Percentiles rank a stretch among this genome's conserved stretches.
These are phyloP conservation scores for Xiphydria camelus DNA, from an alignment of 2,888 invertebrate genomes.

Conservation along the genomic window DNA sequence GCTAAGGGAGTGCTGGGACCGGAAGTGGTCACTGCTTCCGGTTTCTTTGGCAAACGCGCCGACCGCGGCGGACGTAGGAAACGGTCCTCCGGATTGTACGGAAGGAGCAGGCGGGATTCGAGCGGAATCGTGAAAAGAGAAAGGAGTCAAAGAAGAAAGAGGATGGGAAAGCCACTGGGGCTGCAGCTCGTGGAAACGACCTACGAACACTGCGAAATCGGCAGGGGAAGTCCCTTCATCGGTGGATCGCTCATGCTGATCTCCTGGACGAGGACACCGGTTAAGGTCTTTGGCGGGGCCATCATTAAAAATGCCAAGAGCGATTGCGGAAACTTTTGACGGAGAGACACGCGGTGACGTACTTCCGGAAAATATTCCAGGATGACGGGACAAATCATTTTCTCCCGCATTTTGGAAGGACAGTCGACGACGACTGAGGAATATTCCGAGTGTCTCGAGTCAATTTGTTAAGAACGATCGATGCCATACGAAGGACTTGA, in stretches of 20 bases:
- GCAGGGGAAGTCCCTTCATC: conserved; percentile 59
- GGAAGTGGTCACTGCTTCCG: background rate
- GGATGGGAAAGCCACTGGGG: conserved; percentile 52
- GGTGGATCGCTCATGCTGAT: conserved; percentile 61
- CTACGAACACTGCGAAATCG: conserved; percentile 56
- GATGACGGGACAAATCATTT: background rate
- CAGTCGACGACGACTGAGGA: background rate
- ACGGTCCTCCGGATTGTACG: background rate
- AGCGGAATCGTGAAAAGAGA: background rate
- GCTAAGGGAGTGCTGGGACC: background rate
- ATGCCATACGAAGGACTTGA: too few species aligned
- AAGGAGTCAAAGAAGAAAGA: background rate
- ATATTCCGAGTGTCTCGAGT: too few species aligned
- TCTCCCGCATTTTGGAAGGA: background rate
- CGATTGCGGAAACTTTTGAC: conserved; percentile 64
- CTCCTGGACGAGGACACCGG: conserved; percentile 70
- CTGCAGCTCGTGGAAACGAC: conserved; percentile 58
- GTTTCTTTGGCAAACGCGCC: background rate
- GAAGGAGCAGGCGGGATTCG: background rate
- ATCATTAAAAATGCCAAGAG: conserved; percentile 64
- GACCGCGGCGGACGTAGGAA: too few species aligned
- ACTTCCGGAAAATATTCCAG: background rate
- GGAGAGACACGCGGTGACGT: too few species aligned
- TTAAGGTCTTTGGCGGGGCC: conserved; percentile 70
- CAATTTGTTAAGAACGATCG: too few species aligned